phyloP scores from a whole-genome alignment of 2,888 invertebrate species.

The Drosophila yooni region DNA sequence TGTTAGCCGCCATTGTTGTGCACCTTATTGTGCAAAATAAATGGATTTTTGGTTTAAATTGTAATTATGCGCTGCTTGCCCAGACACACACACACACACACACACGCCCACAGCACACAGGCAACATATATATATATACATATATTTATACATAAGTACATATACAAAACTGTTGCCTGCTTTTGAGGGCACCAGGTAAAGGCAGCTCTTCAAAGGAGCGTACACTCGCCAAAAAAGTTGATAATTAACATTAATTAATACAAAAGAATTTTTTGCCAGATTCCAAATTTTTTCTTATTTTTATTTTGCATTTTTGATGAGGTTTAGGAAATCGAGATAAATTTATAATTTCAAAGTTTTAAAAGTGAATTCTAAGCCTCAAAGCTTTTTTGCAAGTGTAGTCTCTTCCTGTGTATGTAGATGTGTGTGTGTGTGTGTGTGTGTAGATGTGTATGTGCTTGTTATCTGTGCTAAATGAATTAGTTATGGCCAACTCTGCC shows the following conservation, averaged over 20 bases:
- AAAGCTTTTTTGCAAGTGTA: neutral
- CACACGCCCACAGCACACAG: neutral
- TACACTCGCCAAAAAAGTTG: constrained; percentile 2
- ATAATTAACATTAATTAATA: neutral
- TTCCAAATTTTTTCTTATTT: neutral
- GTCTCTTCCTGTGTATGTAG: neutral
- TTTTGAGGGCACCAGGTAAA: constrained; percentile 59
- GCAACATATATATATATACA: constrained; percentile 1
- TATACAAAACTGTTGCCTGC: constrained; percentile 51
- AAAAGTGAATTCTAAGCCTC: neutral
- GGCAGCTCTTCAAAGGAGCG: constrained; percentile 40
- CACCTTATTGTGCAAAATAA: constrained; percentile 79
- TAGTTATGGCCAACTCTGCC: constrained; percentile 69
- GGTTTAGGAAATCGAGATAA: too few species aligned
- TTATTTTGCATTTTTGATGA: too few species aligned
- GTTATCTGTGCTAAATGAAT: constrained; percentile 68
- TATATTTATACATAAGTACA: neutral
- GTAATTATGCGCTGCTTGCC: constrained; percentile 71
- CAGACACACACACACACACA: constrained; percentile 2
- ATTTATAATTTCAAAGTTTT: neutral
- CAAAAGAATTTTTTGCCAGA: neutral
- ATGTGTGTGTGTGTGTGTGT: neutral
- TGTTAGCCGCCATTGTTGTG: constrained; percentile 74
- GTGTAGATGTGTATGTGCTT: constrained; percentile 7
- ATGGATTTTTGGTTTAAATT: constrained; percentile 81